Evolutionary conservation across 2,113 vertebrate species (phyloP).

Genomic region (Callocephalon fimbriatum): DNA sequence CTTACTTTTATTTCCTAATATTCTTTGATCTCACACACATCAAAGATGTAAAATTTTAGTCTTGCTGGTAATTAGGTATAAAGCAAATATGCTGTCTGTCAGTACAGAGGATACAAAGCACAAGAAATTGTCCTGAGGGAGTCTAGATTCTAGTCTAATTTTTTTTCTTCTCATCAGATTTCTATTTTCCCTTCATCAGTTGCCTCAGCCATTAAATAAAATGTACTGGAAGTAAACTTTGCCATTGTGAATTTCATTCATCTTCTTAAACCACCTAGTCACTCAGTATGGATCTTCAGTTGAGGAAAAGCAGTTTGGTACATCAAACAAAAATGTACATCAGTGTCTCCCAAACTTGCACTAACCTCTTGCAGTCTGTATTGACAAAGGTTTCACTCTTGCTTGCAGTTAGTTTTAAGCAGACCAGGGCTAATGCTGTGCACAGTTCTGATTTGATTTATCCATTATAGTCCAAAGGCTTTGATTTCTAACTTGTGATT

Average conservation of each 20-base stretch:
- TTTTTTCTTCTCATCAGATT: conserved; percentile 57
- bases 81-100: conserved; percentile 64
- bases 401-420: conserved; percentile 24
- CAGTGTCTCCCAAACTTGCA: conserved; percentile 23
- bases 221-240: conserved; percentile 51
- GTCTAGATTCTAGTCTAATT: conserved; percentile 46
- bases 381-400: neutral
- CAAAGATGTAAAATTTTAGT: conserved; percentile 67
- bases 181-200: conserved; percentile 61
- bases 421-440: conserved; percentile 12
- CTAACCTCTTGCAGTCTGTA: conserved; percentile 1
- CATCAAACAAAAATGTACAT: conserved; percentile 41
- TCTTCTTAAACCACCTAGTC: conserved; percentile 45
- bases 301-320: conserved; percentile 8
- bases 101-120: conserved; percentile 56
- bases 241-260: conserved; percentile 55
- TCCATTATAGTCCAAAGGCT: conserved; percentile 35
- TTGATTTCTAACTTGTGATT: conserved; percentile 49
- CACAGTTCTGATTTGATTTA: conserved; percentile 28
- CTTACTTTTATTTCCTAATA: conserved; percentile 67
- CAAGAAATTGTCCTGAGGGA: conserved; percentile 61
- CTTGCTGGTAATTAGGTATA: conserved; percentile 64
- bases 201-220: conserved; percentile 54
- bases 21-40: conserved; percentile 66
- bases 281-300: conserved; percentile 32